Evolutionary conservation across 2,797 vertebrate genomes (phyloP).

Genomic region (Serranus cabrilla): DNA sequence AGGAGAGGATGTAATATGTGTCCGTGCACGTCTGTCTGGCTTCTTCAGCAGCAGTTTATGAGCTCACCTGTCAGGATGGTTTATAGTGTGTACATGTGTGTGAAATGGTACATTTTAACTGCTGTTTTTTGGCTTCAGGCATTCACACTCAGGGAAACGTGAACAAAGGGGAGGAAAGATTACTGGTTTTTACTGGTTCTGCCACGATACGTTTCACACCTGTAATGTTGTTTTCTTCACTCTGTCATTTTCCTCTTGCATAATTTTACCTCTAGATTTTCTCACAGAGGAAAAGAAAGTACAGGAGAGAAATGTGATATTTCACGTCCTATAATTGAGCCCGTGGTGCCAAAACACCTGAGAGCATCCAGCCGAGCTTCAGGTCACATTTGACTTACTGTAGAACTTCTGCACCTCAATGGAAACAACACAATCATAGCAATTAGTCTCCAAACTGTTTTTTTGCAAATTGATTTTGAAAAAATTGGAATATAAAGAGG

Average conservation of each 20-base stretch:
- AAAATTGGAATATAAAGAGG: no score
- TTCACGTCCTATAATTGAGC: slow-evolving; percentile 17
- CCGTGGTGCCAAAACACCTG: background rate
- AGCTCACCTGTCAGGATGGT: background rate
- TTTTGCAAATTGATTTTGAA: no score
- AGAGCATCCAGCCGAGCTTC: background rate
- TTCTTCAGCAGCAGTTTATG: slow-evolving; percentile 21
- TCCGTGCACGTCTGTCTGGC: slow-evolving; percentile 24
- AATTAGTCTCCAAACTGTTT: no score
- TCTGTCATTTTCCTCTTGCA: background rate
- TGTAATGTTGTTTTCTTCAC: slow-evolving; percentile 3
- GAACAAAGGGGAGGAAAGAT: background rate
- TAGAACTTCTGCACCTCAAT: no score
- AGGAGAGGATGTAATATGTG: slow-evolving; percentile 31
- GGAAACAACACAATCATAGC: no score
- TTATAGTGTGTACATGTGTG: slow-evolving; percentile 8
- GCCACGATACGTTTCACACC: background rate
- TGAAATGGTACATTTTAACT: slow-evolving; percentile 6
- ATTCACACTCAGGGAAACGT: background rate
- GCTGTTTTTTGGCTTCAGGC: slow-evolving; percentile 2
- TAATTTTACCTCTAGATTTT: background rate
- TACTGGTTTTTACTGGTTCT: slow-evolving; percentile 43
- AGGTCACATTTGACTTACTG: no score
- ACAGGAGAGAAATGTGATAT: slow-evolving; percentile 1
- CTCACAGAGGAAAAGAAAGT: background rate